Percentiles rank a stretch among this genome's conserved stretches.
These are phyloP conservation scores for Gallinago paraguaiae DNA, from an alignment of 2,113 vertebrate genomes.

Conservation along the genomic window DNA sequence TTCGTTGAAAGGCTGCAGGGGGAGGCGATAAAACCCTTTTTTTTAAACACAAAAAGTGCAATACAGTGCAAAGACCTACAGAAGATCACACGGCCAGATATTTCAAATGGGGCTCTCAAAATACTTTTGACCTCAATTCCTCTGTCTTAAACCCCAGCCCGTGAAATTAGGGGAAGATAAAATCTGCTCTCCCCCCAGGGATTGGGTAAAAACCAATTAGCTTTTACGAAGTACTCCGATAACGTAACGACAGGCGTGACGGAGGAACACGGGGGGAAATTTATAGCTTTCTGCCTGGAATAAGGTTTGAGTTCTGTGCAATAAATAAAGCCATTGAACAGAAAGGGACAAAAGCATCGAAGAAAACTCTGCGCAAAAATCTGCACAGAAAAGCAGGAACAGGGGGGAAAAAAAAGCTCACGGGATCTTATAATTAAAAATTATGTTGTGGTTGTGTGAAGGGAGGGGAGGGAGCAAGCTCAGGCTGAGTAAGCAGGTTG, in stretches of 20 bases:
- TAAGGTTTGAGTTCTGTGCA: neutral
- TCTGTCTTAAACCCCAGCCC: neutral
- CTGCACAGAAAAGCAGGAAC: neutral
- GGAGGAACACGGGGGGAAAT: neutral
- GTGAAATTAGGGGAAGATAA: neutral
- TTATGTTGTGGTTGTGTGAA: neutral
- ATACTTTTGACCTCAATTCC: neutral
- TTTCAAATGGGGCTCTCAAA: neutral
- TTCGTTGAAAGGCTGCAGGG: neutral
- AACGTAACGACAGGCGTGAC: neutral
- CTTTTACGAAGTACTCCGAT: neutral
- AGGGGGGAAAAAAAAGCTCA: neutral
- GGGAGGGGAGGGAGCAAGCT: neutral
- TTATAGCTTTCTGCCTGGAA: neutral
- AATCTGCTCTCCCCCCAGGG: neutral
- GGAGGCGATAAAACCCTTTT: neutral
- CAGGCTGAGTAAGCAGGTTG: neutral
- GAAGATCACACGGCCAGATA: neutral
- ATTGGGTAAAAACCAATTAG: neutral
- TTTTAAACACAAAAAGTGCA: neutral
- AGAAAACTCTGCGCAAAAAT: neutral
- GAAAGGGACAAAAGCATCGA: neutral
- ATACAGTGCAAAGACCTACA: accelerated
- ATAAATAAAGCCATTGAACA: neutral
- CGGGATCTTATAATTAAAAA: neutral